These are phyloP conservation scores for Autographa pulchrina DNA, from an alignment of 2,888 invertebrate species.

Conservation along the genomic window DNA sequence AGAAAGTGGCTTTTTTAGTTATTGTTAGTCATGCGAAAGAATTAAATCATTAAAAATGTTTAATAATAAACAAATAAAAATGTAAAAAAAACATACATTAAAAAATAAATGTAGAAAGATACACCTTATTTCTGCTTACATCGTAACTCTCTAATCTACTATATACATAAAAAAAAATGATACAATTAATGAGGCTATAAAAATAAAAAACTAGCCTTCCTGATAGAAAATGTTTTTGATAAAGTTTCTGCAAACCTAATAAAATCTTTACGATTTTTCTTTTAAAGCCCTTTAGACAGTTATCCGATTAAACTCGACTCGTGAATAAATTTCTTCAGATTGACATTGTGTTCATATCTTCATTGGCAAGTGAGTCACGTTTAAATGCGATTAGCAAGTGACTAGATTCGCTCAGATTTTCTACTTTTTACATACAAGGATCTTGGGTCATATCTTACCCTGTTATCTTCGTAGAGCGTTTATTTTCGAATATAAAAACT, in stretches of 20 bases:
- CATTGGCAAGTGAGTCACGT: constrained; percentile 2
- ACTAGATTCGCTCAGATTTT: not conserved
- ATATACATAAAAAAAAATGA: no score
- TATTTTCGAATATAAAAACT: no score
- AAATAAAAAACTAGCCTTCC: not conserved
- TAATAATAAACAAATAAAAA: no score
- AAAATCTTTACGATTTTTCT: constrained; percentile 21
- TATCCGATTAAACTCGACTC: constrained; percentile 17
- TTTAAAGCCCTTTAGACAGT: constrained; percentile 11
- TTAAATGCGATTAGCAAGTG: constrained; percentile 2
- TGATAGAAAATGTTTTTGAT: not conserved
- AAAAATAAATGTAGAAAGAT: no score
- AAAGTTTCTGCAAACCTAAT: constrained; percentile 2
- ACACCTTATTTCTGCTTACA: no score
- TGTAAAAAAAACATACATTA: no score
- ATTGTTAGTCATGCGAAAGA: no score
- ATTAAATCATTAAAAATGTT: no score
- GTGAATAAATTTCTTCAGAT: constrained; percentile 17
- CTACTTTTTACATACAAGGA: not conserved
- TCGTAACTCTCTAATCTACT: no score
- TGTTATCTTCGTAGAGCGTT: no score
- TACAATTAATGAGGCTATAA: not conserved
- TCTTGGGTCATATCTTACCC: no score
- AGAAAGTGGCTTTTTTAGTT: not conserved
- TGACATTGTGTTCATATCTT: constrained; percentile 17